Base-by-base conservation (phyloP, 2,113 vertebrate species). In the Pycnonotus jocosus region DNA sequence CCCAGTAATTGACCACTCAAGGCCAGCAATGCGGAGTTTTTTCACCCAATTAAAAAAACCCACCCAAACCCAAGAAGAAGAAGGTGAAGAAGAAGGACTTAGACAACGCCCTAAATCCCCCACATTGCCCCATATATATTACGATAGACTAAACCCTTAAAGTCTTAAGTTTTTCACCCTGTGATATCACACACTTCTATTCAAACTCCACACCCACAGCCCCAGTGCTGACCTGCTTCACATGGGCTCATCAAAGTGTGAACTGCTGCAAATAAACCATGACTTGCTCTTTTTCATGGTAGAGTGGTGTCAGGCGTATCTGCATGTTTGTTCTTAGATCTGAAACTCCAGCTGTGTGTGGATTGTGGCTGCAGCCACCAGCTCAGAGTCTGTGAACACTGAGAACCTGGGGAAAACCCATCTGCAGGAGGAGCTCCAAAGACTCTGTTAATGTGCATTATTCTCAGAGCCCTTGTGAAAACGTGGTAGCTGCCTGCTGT, bases 371-470 rank as follows among this genome's bases (percentile, higher is more conserved):
- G 17, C 5, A 37, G 38, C 64, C 35, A 37, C 47, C 47, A 68
- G 73, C n/a, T 56, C 60, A 24, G 64, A 51, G 56, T 6, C 77
- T 73, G 40, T 48, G 15, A 66, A 10, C 14, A 22, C 38, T 3
- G 18, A 71, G 65, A 70, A 47, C 65, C 40, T 7, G 1, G 50
- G 22, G n/a, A 8, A 76, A 92, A 80, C 28, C 65, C 90, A 38
- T 1, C 0, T 7, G 1, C 14, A 6, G 6, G 68, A 61, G 62
- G 58, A 62, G n/a, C 64, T 81, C 66, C 25, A 9, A 40, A 38
- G 18, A 38, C 38, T 44, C 64, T 73, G n/a, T 11, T 44, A 24
- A n/a, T 0, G 0, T 44, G 37, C 31, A 7, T 73, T 70, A 21
- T 83, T 90, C 62, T 66, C n/a, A 8, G 22, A 50, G 53, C 45